Evolutionary conservation across 1,140 invertebrate species (phyloP).

Genomic region (Heliconius nattereri): DNA sequence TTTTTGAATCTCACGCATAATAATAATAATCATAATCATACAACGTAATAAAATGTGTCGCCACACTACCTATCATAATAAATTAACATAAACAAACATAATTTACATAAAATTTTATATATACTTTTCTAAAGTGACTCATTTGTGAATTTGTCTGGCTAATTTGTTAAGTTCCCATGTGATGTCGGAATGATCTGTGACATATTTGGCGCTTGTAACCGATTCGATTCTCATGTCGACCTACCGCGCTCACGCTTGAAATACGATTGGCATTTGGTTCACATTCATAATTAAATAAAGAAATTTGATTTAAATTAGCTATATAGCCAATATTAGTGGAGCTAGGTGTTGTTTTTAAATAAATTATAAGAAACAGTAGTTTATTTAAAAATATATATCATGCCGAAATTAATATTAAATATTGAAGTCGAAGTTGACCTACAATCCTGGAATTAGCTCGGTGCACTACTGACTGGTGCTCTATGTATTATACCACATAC

Average conservation of each 20-base stretch:
- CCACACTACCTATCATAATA: neutral
- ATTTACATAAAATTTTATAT: neutral
- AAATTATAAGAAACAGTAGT: neutral
- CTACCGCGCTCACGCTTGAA: slow-evolving; percentile 49
- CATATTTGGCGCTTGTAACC: slow-evolving; percentile 48
- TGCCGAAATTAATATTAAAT: too few species aligned
- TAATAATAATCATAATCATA: neutral
- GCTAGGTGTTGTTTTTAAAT: neutral
- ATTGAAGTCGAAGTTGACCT: too few species aligned
- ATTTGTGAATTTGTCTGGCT: neutral
- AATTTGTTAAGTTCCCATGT: slow-evolving; percentile 19
- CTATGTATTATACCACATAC: too few species aligned
- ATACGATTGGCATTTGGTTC: slow-evolving; percentile 48
- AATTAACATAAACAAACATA: neutral
- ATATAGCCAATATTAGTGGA: neutral
- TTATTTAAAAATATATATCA: neutral
- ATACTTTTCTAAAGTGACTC: neutral
- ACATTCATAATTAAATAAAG: slow-evolving; percentile 15
- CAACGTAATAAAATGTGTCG: neutral
- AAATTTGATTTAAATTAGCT: slow-evolving; percentile 7
- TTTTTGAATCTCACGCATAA: too few species aligned
- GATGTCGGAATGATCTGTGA: slow-evolving; percentile 48
- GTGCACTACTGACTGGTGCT: too few species aligned
- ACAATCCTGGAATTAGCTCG: too few species aligned
- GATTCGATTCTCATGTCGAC: slow-evolving; percentile 42